Evolutionary conservation across 2,113 vertebrate genomes (phyloP).

Genomic region (Alexandromys fortis): DNA sequence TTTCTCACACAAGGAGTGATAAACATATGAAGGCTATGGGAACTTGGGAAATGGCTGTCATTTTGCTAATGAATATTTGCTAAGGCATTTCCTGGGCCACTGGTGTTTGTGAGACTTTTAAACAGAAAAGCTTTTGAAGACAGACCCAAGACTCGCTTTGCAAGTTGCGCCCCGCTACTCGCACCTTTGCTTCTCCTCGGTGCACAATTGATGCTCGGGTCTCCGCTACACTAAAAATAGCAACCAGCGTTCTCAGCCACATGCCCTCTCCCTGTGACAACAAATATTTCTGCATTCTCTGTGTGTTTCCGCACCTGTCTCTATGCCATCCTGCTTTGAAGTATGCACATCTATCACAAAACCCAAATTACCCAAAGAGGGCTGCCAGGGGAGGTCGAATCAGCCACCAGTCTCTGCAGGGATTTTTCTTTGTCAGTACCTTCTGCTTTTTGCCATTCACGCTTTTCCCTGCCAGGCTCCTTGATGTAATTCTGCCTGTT

Average conservation of each 20-base stretch:
- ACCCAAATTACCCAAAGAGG: neutral
- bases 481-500: neutral
- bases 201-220: neutral
- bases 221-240: neutral
- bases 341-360: neutral
- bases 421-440: neutral
- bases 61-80: slow-evolving; percentile 71
- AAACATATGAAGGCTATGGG: slow-evolving; percentile 64
- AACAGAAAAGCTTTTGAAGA: slow-evolving; percentile 67
- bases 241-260: neutral
- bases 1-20: slow-evolving; percentile 54
- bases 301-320: neutral
- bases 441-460: neutral
- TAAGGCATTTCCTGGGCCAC: slow-evolving; percentile 76
- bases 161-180: neutral
- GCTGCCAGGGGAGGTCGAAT: neutral
- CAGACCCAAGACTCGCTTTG: slow-evolving; percentile 22
- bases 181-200: neutral
- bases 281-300: neutral
- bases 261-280: neutral
- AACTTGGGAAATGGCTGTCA: slow-evolving; percentile 72
- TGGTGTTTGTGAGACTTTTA: slow-evolving; percentile 71
- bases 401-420: neutral
- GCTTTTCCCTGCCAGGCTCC: neutral
- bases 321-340: neutral